Evolutionary conservation across 2,797 vertebrate genomes (phyloP).

Genomic region (Pangasius sanitwongsei): DNA sequence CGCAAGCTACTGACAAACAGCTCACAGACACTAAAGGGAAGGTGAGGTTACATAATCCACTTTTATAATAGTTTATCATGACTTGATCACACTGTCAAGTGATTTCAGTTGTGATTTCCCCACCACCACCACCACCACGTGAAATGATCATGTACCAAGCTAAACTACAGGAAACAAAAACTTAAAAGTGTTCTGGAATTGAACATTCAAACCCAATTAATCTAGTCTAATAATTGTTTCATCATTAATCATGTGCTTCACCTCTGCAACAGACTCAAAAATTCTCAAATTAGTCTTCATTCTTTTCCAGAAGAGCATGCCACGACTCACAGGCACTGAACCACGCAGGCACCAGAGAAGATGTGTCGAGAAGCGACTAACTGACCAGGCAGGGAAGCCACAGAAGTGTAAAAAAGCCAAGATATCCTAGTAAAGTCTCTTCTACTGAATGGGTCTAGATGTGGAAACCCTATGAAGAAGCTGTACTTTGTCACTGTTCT

Average conservation of each 20-base stretch:
- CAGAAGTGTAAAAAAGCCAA: conserved; percentile 35
- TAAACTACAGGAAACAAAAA: neutral
- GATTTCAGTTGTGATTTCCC: neutral
- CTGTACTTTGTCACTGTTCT: neutral
- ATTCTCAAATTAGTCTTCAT: neutral
- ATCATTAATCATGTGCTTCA: neutral
- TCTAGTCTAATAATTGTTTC: neutral
- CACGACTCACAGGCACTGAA: neutral
- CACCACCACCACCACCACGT: neutral
- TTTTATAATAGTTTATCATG: neutral
- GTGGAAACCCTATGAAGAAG: neutral
- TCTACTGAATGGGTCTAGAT: conserved; percentile 10
- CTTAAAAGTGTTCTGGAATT: neutral
- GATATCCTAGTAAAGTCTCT: neutral
- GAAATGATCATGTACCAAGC: neutral
- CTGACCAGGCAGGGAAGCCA: neutral
- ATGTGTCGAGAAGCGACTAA: neutral
- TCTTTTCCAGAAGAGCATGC: conserved; percentile 3
- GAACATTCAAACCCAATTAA: neutral
- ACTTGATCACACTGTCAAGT: neutral
- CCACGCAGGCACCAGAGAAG: conserved; percentile 8
- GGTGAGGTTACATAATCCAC: conserved; percentile 24
- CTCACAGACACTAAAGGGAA: conserved; percentile 2
- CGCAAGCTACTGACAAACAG: conserved; percentile 3
- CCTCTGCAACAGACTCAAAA: neutral